Conservation (phyloP, 2,113 vertebrate species). For the Cairina moschata region DNA sequence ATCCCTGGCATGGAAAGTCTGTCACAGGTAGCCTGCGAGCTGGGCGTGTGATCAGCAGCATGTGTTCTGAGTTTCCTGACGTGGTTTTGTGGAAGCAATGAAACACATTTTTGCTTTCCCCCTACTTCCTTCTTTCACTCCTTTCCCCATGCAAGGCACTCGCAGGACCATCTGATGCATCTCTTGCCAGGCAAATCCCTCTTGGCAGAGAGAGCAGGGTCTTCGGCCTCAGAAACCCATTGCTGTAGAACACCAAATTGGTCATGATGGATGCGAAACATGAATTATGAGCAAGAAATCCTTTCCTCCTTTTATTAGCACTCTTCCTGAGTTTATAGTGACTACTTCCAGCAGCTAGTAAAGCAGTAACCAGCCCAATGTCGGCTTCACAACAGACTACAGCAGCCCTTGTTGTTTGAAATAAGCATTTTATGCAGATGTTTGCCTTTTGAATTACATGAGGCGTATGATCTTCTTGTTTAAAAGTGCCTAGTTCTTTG, state of each 20-base stretch:
- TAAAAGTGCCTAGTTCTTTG: not conserved
- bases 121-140: not conserved
- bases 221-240: not conserved
- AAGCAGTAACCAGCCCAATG: not conserved
- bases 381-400: not conserved
- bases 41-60: not conserved
- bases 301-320: not conserved
- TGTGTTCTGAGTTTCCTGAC: not conserved
- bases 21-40: not conserved
- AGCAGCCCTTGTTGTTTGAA: not conserved
- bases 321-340: not conserved
- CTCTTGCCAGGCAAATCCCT: not conserved
- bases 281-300: not conserved
- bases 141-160: not conserved
- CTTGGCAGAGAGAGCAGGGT: not conserved
- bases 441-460: not conserved
- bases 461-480: not conserved
- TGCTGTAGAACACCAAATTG: not conserved
- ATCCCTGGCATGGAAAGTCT: not conserved
- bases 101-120: not conserved
- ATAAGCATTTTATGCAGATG: not conserved
- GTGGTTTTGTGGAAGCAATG: not conserved
- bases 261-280: not conserved
- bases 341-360: not conserved
- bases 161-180: not conserved